Percentiles rank a stretch among this genome's conserved stretches.
These are phyloP conservation scores for Lacerta viridis DNA, from an alignment of 2,797 vertebrate species.

Conservation along the genomic window DNA sequence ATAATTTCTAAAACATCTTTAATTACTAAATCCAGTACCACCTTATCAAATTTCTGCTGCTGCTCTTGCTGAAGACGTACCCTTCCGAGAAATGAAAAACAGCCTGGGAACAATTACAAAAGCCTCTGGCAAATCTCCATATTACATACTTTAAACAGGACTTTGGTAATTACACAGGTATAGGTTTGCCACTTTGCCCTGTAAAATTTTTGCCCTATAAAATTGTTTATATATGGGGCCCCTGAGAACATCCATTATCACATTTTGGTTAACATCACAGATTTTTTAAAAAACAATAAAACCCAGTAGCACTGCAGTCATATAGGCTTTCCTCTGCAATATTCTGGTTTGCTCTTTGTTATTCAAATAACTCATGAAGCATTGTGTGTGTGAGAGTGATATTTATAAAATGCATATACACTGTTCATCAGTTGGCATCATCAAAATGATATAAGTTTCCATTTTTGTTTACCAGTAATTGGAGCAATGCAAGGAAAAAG, in stretches of 20 bases:
- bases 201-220: conserved; percentile 51
- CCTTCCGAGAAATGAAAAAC: conserved; percentile 49
- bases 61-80: conserved; percentile 38
- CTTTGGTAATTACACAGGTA: conserved; percentile 66
- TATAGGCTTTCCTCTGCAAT: conserved; percentile 82
- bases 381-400: neutral
- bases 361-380: conserved; percentile 77
- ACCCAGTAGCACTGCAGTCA: conserved; percentile 73
- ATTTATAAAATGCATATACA: conserved; percentile 68
- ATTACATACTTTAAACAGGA: conserved; percentile 70
- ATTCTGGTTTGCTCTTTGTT: conserved; percentile 81
- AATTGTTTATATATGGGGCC: conserved; percentile 78
- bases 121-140: conserved; percentile 59
- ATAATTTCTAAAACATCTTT: conserved; percentile 60
- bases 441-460: conserved; percentile 71
- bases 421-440: conserved; percentile 72
- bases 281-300: conserved; percentile 65
- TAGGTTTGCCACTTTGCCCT: conserved; percentile 63
- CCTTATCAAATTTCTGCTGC: conserved; percentile 54
- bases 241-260: conserved; percentile 81
- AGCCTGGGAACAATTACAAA: conserved; percentile 59
- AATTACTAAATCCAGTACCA: conserved; percentile 46
- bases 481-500: conserved; percentile 58
- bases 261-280: conserved; percentile 83
- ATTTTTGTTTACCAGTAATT: conserved; percentile 69